Conservation (phyloP, 2,797 vertebrate species). For the Sebastes wilsoni region DNA sequence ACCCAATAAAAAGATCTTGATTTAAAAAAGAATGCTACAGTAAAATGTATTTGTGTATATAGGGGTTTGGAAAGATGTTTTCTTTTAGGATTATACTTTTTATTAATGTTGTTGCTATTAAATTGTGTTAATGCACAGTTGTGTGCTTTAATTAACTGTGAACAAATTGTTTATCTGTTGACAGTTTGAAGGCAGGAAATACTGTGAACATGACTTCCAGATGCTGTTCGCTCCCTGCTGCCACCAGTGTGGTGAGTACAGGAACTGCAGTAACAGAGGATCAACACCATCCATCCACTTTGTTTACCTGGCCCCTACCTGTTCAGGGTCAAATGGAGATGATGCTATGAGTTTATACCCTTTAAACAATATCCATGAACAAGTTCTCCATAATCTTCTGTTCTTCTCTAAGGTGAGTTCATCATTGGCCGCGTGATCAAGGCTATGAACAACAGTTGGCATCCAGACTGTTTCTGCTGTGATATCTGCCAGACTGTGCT, state of each 20-base stretch:
- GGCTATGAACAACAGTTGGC: slow-evolving; percentile 99
- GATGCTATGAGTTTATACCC: neutral
- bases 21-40: no score
- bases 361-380: neutral
- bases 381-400: neutral
- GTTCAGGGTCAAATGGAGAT: neutral
- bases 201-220: slow-evolving; percentile 99
- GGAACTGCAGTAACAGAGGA: neutral
- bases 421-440: slow-evolving; percentile 99
- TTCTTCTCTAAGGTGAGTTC: slow-evolving; percentile 88
- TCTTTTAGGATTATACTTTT: neutral
- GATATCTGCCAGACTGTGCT: slow-evolving; percentile 93
- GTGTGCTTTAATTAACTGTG: neutral
- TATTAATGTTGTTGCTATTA: neutral
- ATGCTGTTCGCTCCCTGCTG: slow-evolving; percentile 99
- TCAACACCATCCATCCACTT: neutral
- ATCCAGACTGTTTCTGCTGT: slow-evolving; percentile 97
- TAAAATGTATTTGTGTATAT: neutral
- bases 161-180: slow-evolving; percentile 18
- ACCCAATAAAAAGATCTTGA: no score
- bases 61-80: neutral
- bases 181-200: slow-evolving; percentile 98
- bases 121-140: neutral
- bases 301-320: neutral
- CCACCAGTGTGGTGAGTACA: slow-evolving; percentile 95